Percentiles rank a stretch among this genome's conserved stretches.
Evolutionary conservation across 2,797 vertebrate species (phyloP).

Genomic region (Octomys mimax): DNA sequence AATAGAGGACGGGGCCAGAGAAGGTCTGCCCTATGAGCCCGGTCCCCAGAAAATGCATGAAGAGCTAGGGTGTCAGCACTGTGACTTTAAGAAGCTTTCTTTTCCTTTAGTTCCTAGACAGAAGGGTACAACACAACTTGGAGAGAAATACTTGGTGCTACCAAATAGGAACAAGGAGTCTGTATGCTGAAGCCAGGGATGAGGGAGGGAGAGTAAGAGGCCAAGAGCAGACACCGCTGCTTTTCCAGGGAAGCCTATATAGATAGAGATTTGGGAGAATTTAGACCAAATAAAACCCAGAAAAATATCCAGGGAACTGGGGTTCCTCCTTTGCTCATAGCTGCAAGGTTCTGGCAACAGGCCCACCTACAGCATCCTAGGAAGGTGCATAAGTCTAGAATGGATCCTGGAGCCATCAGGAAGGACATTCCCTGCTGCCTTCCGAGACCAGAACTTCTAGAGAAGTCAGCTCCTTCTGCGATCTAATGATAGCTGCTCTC

Average conservation of each 20-base stretch:
- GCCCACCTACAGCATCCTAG: neutral
- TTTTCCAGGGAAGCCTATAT: slow-evolving; percentile 69
- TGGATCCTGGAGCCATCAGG: neutral
- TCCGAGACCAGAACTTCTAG: neutral
- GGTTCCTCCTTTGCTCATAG: slow-evolving; percentile 39
- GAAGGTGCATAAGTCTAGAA: neutral
- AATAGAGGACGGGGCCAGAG: neutral
- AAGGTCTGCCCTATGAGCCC: neutral
- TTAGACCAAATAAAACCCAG: slow-evolving; percentile 54
- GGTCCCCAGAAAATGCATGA: neutral
- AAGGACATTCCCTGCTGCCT: neutral
- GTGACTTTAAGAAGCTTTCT: slow-evolving; percentile 56
- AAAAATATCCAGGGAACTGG: neutral
- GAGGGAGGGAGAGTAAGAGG: slow-evolving; percentile 39
- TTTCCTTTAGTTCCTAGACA: slow-evolving; percentile 69
- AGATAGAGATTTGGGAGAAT: neutral
- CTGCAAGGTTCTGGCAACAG: accelerated
- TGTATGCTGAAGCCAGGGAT: neutral
- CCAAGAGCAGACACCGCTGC: slow-evolving; percentile 70
- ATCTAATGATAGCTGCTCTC: neutral
- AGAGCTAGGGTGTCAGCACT: neutral
- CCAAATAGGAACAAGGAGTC: slow-evolving; percentile 78
- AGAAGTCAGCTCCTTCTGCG: neutral
- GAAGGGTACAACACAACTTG: slow-evolving; percentile 80
- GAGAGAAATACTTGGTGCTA: slow-evolving; percentile 82